Evolutionary conservation across 64 coral and sea anemone species (phyloP).

Genomic region (Montipora cactus): DNA sequence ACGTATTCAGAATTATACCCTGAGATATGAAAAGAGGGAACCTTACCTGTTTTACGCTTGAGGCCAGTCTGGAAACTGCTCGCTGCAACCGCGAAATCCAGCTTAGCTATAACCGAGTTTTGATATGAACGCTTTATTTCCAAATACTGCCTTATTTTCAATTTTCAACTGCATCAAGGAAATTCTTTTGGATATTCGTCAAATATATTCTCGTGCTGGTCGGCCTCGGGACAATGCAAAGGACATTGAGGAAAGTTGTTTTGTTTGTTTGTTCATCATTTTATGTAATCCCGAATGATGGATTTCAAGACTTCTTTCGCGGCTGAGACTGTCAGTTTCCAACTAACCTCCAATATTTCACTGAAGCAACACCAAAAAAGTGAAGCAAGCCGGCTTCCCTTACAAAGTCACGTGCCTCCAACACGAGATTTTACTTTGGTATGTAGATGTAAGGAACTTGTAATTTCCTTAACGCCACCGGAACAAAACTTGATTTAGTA

Average conservation of each 20-base stretch:
- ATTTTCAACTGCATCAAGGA: neutral
- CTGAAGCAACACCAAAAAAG: neutral
- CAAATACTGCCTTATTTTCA: neutral
- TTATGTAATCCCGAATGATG: neutral
- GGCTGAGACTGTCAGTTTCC: slow-evolving; percentile 49
- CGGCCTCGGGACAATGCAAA: slow-evolving; percentile 22
- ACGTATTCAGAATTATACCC: neutral
- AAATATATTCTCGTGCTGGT: slow-evolving; percentile 34
- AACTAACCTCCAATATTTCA: neutral
- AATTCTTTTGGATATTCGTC: neutral
- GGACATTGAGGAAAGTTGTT: neutral
- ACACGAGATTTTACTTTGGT: slow-evolving; percentile 31
- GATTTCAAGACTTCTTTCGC: neutral
- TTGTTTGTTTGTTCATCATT: neutral
- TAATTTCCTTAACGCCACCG: no score
- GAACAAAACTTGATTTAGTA: no score
- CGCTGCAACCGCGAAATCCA: slow-evolving; percentile 56
- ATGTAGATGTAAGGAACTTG: neutral
- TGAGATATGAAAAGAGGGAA: neutral
- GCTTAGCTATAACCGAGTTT: neutral
- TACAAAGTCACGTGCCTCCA: slow-evolving; percentile 31
- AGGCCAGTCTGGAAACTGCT: slow-evolving; percentile 41
- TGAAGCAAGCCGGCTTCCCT: slow-evolving; percentile 10
- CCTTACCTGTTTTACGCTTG: slow-evolving; percentile 15
- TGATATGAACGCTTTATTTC: neutral